phyloP scores from a whole-genome alignment of 2,113 vertebrate species.

The Oryctolagus cuniculus region DNA sequence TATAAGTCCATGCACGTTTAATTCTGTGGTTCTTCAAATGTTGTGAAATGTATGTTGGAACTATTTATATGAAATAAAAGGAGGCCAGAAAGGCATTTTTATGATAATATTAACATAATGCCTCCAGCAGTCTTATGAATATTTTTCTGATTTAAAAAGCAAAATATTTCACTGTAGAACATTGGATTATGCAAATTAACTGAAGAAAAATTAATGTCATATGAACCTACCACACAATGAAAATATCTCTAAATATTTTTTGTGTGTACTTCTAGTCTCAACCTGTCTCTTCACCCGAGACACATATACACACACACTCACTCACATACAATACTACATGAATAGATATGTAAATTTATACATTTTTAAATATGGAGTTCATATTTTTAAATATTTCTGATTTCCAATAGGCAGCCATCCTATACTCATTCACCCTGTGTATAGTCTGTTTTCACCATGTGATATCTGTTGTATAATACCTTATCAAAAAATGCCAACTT shows the following conservation, averaged over 20 bases:
- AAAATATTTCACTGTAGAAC: constrained; percentile 28
- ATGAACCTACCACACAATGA: not conserved
- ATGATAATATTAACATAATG: not conserved
- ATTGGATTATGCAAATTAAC: not conserved
- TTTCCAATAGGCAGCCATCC: not conserved
- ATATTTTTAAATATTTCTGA: not conserved
- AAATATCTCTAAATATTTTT: not conserved
- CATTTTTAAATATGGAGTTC: not conserved
- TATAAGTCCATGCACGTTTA: not conserved
- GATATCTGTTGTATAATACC: not conserved
- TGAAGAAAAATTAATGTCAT: not conserved
- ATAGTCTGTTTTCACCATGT: not conserved
- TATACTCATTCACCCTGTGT: not conserved
- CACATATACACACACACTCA: not conserved
- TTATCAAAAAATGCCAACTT: not conserved
- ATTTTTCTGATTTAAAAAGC: not conserved
- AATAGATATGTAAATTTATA: not conserved
- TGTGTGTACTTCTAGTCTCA: not conserved
- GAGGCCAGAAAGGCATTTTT: not conserved
- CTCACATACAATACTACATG: not conserved
- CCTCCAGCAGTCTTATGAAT: not conserved
- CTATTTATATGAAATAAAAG: not conserved
- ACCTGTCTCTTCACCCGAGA: not conserved
- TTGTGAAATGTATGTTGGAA: not conserved
- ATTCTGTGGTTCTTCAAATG: not conserved